Evolutionary conservation across 2,888 invertebrate species (phyloP).

Genomic region (Synanthedon vespiformis): DNA sequence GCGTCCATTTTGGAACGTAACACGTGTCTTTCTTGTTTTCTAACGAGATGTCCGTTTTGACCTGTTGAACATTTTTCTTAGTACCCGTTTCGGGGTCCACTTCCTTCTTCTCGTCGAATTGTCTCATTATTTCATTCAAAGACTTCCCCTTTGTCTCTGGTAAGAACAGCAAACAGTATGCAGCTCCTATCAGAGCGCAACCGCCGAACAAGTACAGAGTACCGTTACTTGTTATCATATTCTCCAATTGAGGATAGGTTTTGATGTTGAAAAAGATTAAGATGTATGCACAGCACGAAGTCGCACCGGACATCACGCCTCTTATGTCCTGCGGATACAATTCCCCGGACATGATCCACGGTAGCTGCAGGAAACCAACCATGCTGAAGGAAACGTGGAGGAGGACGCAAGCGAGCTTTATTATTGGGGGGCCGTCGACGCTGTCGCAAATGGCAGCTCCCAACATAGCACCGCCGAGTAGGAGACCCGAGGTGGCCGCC

Average conservation of each 20-base stretch:
- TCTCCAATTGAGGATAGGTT: slow-evolving; percentile 74
- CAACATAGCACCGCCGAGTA: slow-evolving; percentile 75
- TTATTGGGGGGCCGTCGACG: slow-evolving; percentile 60
- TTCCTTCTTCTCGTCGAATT: slow-evolving; percentile 62
- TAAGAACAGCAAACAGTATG: slow-evolving; percentile 72
- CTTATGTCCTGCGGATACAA: slow-evolving; percentile 76
- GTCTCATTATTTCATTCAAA: slow-evolving; percentile 75
- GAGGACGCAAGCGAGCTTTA: slow-evolving; percentile 72
- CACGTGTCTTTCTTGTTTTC: slow-evolving; percentile 40
- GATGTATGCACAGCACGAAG: slow-evolving; percentile 77
- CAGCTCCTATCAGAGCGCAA: slow-evolving; percentile 71
- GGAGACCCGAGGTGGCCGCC: slow-evolving; percentile 73
- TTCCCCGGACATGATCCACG: slow-evolving; percentile 82
- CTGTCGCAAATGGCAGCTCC: slow-evolving; percentile 73
- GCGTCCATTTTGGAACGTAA: slow-evolving; percentile 31
- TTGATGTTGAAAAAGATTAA: slow-evolving; percentile 79
- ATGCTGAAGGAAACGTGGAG: slow-evolving; percentile 79
- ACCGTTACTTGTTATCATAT: slow-evolving; percentile 69
- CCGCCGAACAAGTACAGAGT: slow-evolving; percentile 74
- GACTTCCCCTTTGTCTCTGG: slow-evolving; percentile 79
- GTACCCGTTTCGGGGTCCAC: slow-evolving; percentile 43
- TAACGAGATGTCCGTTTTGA: slow-evolving; percentile 38
- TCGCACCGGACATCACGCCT: slow-evolving; percentile 77
- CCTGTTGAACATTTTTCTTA: slow-evolving; percentile 28
- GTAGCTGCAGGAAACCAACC: slow-evolving; percentile 79